These are phyloP conservation scores for Altica lythri DNA, from an alignment of 2,888 invertebrate genomes.

Conservation along the genomic window DNA sequence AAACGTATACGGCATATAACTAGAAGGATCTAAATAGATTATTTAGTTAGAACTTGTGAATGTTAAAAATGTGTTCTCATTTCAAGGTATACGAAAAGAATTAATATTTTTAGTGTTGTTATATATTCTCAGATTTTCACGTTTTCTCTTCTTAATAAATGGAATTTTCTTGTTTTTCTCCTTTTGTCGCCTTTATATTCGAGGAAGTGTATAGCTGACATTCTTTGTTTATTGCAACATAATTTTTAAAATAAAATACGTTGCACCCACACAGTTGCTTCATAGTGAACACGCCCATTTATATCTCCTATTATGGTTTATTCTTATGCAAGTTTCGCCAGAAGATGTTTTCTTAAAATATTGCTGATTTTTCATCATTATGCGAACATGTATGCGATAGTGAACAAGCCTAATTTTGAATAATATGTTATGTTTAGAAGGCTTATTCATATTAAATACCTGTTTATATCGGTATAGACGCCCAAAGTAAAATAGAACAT, in stretches of 20 bases:
- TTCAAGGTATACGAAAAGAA: neutral
- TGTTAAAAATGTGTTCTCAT: conserved; percentile 2
- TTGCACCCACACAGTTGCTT: conserved; percentile 10
- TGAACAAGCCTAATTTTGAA: neutral
- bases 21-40: conserved; percentile 19
- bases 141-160: neutral
- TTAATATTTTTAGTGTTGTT: neutral
- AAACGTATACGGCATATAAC: conserved; percentile 10
- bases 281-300: conserved; percentile 19
- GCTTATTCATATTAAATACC: neutral
- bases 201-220: neutral
- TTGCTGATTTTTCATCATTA: conserved; percentile 1
- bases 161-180: neutral
- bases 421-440: conserved; percentile 1
- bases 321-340: conserved; percentile 16
- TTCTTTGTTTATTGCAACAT: conserved; percentile 8
- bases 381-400: conserved; percentile 1
- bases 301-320: conserved; percentile 16
- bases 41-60: conserved; percentile 8
- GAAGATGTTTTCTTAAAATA: conserved; percentile 11
- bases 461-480: neutral
- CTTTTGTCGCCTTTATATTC: neutral
- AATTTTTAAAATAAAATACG: conserved; percentile 15
- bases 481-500: conserved; percentile 3
- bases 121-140: neutral